Evolutionary conservation across 2,888 invertebrate species (phyloP).

Genomic region (Malthinus seriepunctatus): DNA sequence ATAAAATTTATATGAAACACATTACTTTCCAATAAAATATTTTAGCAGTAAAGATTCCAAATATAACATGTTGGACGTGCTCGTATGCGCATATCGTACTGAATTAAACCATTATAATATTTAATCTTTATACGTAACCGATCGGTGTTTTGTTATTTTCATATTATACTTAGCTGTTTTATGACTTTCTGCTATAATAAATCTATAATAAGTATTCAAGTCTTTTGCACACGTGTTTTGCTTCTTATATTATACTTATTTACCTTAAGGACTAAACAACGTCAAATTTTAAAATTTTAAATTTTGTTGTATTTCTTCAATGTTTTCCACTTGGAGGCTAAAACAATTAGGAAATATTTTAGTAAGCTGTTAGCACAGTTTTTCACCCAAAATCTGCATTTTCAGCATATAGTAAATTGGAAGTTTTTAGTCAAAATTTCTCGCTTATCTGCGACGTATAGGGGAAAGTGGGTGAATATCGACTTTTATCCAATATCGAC

Average conservation of each 20-base stretch:
- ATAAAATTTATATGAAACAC: slow-evolving; percentile 33
- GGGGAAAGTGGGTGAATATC: no score
- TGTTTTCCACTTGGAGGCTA: no score
- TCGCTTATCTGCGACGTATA: no score
- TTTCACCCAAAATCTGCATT: no score
- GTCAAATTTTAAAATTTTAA: no score
- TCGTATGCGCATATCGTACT: slow-evolving; percentile 42
- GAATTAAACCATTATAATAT: slow-evolving; percentile 48
- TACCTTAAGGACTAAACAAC: no score
- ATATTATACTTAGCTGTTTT: slow-evolving; percentile 38
- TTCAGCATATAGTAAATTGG: no score
- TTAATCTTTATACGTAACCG: slow-evolving; percentile 38
- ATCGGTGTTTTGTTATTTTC: slow-evolving; percentile 41
- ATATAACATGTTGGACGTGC: slow-evolving; percentile 44
- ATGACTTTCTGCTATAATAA: slow-evolving; percentile 42
- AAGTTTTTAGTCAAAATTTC: no score
- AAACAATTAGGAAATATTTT: no score
- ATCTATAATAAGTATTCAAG: slow-evolving; percentile 42
- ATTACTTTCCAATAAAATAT: slow-evolving; percentile 40
- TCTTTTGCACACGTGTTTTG: slow-evolving; percentile 40
- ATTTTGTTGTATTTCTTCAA: no score
- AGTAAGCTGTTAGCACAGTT: no score
- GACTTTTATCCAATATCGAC: no score
- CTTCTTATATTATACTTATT: slow-evolving; percentile 1
- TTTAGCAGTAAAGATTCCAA: slow-evolving; percentile 40